phyloP scores from a whole-genome alignment of 53 echinoderm and acorn worm species.

The Holothuria leucospilota region DNA sequence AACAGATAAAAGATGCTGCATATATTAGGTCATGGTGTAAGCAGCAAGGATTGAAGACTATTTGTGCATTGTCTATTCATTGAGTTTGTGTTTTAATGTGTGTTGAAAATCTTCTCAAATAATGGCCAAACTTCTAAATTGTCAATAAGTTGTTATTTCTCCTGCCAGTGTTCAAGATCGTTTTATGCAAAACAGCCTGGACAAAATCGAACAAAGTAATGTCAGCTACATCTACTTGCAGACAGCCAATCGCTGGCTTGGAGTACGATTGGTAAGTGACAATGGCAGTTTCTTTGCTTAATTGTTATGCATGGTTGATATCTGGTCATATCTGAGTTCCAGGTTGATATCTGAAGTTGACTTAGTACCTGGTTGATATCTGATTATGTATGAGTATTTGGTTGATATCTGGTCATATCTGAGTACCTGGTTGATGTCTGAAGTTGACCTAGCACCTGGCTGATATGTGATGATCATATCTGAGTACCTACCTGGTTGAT shows the following conservation, averaged over 20 bases:
- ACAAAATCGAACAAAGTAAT: constrained; percentile 73
- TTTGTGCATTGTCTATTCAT: too few species aligned
- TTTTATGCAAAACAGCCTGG: constrained; percentile 69
- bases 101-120: background rate
- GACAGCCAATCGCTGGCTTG: constrained; percentile 85
- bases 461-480: too few species aligned
- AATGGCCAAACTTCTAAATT: background rate
- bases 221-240: constrained; percentile 77
- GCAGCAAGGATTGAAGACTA: too few species aligned
- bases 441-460: too few species aligned
- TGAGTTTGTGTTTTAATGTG: too few species aligned
- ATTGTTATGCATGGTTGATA: background rate
- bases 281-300: too few species aligned
- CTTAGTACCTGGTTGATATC: too few species aligned
- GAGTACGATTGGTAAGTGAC: constrained; percentile 82
- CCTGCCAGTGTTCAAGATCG: constrained; percentile 61
- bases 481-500: background rate
- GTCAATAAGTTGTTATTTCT: background rate
- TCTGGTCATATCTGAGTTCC: background rate
- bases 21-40: too few species aligned
- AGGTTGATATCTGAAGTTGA: background rate
- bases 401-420: background rate
- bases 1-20: too few species aligned
- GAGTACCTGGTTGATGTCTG: background rate
- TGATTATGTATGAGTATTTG: background rate